Conservation (phyloP, 1,140 invertebrate species). For the Drosophila asahinai region DNA sequence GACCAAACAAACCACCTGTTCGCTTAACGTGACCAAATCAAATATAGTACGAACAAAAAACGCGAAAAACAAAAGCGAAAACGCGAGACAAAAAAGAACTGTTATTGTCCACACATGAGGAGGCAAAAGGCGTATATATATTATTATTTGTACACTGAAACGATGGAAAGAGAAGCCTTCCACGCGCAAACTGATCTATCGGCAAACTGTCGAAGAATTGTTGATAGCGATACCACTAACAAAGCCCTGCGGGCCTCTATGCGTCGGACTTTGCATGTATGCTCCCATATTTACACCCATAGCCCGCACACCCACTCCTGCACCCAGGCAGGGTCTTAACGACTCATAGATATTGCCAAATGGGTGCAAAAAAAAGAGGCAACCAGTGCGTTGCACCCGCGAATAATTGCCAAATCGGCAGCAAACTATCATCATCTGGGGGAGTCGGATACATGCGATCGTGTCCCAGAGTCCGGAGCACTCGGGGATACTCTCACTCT, state of each 20-base stretch:
- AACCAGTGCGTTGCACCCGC: conserved; percentile 21
- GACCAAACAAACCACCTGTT: conserved; percentile 14
- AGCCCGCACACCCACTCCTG: background rate
- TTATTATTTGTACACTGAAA: conserved; percentile 23
- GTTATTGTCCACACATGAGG: background rate
- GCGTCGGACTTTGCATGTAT: conserved; percentile 17
- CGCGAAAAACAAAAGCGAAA: background rate
- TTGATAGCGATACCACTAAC: conserved; percentile 73
- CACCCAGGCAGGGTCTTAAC: conserved; percentile 6
- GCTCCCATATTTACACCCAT: conserved; percentile 11
- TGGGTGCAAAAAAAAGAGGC: conserved; percentile 23
- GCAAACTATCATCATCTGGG: background rate
- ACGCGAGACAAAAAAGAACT: background rate
- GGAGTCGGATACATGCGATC: conserved; percentile 4
- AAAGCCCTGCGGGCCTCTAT: conserved; percentile 29
- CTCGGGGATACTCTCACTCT: conserved; percentile 7
- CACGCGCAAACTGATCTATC: conserved; percentile 81
- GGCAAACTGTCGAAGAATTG: conserved; percentile 81
- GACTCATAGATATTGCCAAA: conserved; percentile 27
- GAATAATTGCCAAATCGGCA: conserved; percentile 1
- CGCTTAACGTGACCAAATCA: conserved; percentile 12
- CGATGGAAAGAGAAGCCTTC: conserved; percentile 69
- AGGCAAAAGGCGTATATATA: background rate
- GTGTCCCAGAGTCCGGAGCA: background rate
- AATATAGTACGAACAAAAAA: background rate